phyloP scores from a whole-genome alignment of 2,797 vertebrate species.

The Harpagifer antarcticus region DNA sequence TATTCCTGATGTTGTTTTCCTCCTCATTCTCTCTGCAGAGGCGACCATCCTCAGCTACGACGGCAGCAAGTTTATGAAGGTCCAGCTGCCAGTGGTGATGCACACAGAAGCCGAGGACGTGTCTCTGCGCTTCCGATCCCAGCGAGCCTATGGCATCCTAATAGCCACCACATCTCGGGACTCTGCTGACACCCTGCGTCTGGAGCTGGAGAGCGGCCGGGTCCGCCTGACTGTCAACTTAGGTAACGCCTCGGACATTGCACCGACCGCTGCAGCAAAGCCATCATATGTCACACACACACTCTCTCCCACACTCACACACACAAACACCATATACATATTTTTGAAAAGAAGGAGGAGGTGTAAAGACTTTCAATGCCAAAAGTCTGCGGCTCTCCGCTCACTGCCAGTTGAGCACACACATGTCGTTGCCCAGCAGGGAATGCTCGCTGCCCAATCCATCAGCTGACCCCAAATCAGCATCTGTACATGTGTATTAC shows the following conservation, averaged over 20 bases:
- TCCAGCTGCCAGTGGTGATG: slow-evolving; percentile 97
- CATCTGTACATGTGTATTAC: slow-evolving; percentile 11
- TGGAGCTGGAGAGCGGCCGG: slow-evolving; percentile 95
- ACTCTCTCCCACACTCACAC: no score
- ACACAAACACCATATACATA: no score
- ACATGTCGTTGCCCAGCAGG: slow-evolving; percentile 87
- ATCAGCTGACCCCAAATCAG: slow-evolving; percentile 33
- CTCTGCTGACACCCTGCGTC: slow-evolving; percentile 93
- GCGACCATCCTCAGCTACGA: slow-evolving; percentile 97
- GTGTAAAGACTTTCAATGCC: slow-evolving; percentile 96
- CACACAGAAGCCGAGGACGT: slow-evolving; percentile 98
- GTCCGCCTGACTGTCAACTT: slow-evolving; percentile 98
- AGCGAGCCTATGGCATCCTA: slow-evolving; percentile 95
- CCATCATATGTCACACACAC: slow-evolving; percentile 21
- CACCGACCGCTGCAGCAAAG: slow-evolving; percentile 43
- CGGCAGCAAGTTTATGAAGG: slow-evolving; percentile 99
- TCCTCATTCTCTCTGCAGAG: slow-evolving; percentile 81
- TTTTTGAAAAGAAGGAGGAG: slow-evolving; percentile 82
- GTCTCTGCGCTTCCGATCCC: slow-evolving; percentile 95
- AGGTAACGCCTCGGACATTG: slow-evolving; percentile 87
- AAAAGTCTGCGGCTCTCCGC: slow-evolving; percentile 96
- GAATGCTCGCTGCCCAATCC: slow-evolving; percentile 73
- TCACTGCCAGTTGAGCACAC: slow-evolving; percentile 94
- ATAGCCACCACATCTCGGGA: slow-evolving; percentile 97
- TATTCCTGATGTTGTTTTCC: slow-evolving; percentile 31